Evolutionary conservation across 2,113 vertebrate species (phyloP).

Genomic region (Pelvicachromis taeniatus): DNA sequence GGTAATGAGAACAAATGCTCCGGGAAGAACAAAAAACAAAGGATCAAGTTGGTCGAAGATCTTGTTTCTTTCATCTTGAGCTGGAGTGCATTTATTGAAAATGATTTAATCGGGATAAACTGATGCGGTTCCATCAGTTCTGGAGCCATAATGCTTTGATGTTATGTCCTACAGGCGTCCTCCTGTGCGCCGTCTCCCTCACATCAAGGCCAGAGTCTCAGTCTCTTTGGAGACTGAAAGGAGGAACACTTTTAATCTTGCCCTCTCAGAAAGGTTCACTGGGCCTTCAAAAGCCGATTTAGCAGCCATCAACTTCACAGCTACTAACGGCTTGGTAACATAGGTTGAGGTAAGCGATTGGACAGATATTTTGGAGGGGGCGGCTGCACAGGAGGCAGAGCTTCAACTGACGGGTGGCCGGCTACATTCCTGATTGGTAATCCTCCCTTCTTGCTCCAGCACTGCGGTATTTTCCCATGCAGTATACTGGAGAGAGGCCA

Average conservation of each 20-base stretch:
- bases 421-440: slow-evolving; percentile 45
- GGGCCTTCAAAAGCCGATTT: neutral
- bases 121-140: neutral
- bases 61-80: neutral
- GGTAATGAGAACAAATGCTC: neutral
- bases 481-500: slow-evolving; percentile 79
- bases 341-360: slow-evolving; percentile 18
- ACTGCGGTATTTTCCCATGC: slow-evolving; percentile 92
- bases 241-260: neutral
- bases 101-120: neutral
- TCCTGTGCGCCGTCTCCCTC: neutral
- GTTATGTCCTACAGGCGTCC: neutral
- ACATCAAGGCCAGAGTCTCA: neutral
- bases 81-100: neutral
- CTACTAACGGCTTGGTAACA: slow-evolving; percentile 32
- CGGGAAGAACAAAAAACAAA: neutral
- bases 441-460: slow-evolving; percentile 63
- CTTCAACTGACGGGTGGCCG: slow-evolving; percentile 13
- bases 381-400: neutral
- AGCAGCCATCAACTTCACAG: neutral
- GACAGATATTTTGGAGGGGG: slow-evolving; percentile 7
- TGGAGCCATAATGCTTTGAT: neutral
- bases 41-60: neutral
- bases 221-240: neutral
- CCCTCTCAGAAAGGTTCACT: neutral